Percentiles rank a stretch among this genome's conserved stretches.
phyloP scores from a whole-genome alignment of 2,113 vertebrate genomes.

The Vombatus ursinus region DNA sequence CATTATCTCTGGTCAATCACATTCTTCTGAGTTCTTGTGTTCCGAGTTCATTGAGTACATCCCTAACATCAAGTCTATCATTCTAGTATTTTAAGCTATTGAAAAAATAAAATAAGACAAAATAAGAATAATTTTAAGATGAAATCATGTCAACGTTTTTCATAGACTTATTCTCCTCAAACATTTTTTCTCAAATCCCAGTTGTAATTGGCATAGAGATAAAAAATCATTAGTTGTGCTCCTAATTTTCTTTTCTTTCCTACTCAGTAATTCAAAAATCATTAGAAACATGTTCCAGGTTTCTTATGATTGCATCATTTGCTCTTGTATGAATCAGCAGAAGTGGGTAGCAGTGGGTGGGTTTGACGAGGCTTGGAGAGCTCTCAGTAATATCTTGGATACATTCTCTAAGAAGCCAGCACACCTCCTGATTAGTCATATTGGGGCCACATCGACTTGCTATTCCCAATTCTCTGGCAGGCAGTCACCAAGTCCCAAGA shows the following conservation, averaged over 20 bases:
- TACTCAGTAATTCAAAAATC: not conserved
- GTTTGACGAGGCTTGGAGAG: not conserved
- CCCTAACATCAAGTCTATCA: not conserved
- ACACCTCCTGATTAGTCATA: not conserved
- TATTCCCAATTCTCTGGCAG: not conserved
- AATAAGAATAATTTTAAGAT: not conserved
- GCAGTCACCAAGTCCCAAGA: not conserved
- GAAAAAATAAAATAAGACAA: not conserved
- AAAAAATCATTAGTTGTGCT: not conserved
- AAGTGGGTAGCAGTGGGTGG: not conserved
- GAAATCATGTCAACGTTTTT: not conserved
- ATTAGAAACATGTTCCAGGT: not conserved
- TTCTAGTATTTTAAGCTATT: not conserved
- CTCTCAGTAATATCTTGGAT: not conserved
- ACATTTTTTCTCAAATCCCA: not conserved
- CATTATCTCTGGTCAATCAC: not conserved
- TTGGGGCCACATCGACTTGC: not conserved
- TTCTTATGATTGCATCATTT: not conserved
- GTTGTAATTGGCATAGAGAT: not conserved
- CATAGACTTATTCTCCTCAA: not conserved
- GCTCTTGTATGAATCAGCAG: not conserved
- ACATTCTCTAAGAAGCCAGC: not conserved
- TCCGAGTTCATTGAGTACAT: not conserved
- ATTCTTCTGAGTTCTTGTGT: not conserved
- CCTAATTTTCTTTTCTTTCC: not conserved